Evolutionary conservation across 2,113 vertebrate genomes (phyloP).

Genomic region (Geococcyx californianus): DNA sequence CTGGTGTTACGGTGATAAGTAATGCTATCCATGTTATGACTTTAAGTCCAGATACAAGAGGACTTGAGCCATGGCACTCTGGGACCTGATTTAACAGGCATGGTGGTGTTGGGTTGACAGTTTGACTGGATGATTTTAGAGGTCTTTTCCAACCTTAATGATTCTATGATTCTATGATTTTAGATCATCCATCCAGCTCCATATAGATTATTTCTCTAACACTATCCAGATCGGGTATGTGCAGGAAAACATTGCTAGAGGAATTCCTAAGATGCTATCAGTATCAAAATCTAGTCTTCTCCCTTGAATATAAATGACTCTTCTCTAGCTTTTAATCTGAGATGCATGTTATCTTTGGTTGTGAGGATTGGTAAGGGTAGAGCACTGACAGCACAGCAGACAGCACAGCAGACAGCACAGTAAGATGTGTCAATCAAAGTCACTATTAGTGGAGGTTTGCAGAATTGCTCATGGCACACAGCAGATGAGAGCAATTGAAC

Average conservation of each 20-base stretch:
- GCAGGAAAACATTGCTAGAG: background rate
- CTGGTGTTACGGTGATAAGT: background rate
- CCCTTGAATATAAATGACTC: background rate
- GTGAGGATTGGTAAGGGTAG: background rate
- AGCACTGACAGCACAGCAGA: background rate
- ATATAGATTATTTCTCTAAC: background rate
- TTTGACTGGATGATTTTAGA: too few species aligned
- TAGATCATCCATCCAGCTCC: too few species aligned
- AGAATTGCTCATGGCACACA: background rate
- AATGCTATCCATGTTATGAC: too few species aligned
- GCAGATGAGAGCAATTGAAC: background rate
- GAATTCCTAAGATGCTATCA: background rate
- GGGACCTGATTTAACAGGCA: too few species aligned
- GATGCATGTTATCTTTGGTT: fast-evolving
- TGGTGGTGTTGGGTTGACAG: too few species aligned
- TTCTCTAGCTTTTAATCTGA: background rate
- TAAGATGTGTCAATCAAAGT: background rate
- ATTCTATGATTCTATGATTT: too few species aligned
- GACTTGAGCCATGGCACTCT: too few species aligned
- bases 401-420: too few species aligned
- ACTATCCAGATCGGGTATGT: background rate
- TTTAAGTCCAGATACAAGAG: too few species aligned
- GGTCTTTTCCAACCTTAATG: too few species aligned
- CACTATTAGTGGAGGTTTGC: background rate
- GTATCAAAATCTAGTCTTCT: background rate